A percentile compares a stretch with the other conserved stretches of the same genome.
Evolutionary conservation across 2,113 vertebrate genomes (phyloP).

Genomic region (Zingel zingel): DNA sequence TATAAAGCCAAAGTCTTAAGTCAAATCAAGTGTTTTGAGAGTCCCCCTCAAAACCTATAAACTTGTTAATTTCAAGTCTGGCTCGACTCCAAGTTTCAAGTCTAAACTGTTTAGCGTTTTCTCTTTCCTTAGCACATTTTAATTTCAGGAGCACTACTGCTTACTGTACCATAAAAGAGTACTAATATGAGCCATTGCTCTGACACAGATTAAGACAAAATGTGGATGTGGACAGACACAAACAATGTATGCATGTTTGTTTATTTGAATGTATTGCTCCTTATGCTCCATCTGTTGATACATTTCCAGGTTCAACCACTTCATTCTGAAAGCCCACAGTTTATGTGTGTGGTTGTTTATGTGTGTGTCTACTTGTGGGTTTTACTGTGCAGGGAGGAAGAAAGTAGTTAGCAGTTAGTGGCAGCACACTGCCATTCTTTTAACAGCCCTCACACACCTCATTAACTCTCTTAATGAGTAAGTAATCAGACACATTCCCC

Average conservation of each 20-base stretch:
- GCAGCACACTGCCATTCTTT: conserved; percentile 78
- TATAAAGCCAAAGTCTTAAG: neutral
- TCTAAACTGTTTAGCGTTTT: neutral
- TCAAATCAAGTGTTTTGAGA: neutral
- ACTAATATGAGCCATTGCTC: neutral
- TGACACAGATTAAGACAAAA: conserved; percentile 8
- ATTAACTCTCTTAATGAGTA: conserved; percentile 89
- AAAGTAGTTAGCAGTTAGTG: conserved; percentile 79
- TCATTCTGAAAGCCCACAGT: conserved; percentile 26
- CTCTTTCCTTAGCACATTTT: neutral
- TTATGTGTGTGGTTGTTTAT: conserved; percentile 61
- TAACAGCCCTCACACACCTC: conserved; percentile 82
- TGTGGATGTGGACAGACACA: conserved; percentile 5
- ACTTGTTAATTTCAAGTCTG: neutral
- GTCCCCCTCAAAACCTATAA: neutral
- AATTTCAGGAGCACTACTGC: neutral
- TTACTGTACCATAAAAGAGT: neutral
- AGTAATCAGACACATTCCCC: conserved; percentile 83
- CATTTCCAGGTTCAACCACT: conserved; percentile 38
- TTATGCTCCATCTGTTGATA: conserved; percentile 37
- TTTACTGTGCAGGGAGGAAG: conserved; percentile 69
- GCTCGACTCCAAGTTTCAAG: neutral
- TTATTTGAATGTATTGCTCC: conserved; percentile 36
- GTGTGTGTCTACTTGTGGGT: conserved; percentile 58
- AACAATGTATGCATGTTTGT: conserved; percentile 23